Evolutionary conservation across 2,797 vertebrate genomes (phyloP), one percentile per base, ranked within the genome.

Genomic region (Garrulus glandarius): DNA sequence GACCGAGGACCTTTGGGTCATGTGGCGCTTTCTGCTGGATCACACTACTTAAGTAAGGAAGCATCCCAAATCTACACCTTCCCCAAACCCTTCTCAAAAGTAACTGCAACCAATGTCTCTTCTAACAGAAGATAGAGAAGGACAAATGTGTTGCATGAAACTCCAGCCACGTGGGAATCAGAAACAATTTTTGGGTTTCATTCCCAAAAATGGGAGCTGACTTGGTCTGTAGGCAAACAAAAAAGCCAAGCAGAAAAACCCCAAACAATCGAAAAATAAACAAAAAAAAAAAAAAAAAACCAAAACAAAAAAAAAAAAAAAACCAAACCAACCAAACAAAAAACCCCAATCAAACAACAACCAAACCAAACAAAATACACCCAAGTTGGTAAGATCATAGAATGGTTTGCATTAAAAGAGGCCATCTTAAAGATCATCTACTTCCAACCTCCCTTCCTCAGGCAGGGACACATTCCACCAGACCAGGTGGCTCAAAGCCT

Each of bases 1-100:
- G 98, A 97, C 90, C 76, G 39, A 50, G 81, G 98, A 34, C 94
- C 98, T 50, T 30, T 98, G 85, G 81, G 96, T 2, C 72, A 84
- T 36, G 88, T 97, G 72, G 69, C 82, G 3, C 72, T 97, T 7
- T 85, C 53, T 98, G 26, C 92, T 88, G 10, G 97, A 98, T 91
- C 97, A 98, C 87, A 41, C 50, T 17, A 2, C 22, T n/a, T 34
- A 11, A 49, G 21, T 9, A 23, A 49, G 63, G 12, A 37, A 24
- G 47, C 22, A 77, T 5, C 1, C 2, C 30, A 53, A n/a, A 80
- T 14, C 23, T 20, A 29, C 39, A 3, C 18, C 8, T 61, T 79
- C 34, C 34, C 67, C 50, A 69, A 69, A 34, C 2, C 15, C 11
- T 63, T 30, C 57, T 27, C 34, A 15, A 24, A n/a, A 61, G 19